These are phyloP conservation scores for Parasteatoda lunata DNA, from an alignment of 2,888 invertebrate genomes.

Conservation along the genomic window DNA sequence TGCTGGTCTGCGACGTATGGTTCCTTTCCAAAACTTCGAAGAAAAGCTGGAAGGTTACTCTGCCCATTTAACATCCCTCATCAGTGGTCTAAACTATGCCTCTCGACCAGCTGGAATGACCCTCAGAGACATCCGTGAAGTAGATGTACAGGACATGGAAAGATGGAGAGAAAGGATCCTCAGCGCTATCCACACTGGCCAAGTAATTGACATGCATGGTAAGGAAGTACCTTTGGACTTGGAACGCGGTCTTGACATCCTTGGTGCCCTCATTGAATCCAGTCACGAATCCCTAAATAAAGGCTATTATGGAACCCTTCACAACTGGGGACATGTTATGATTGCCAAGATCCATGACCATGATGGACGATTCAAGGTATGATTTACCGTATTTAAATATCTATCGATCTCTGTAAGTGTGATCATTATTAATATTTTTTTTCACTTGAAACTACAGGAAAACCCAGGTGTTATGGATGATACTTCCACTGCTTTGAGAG, in stretches of 20 bases:
- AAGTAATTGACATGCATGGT: slow-evolving; percentile 78
- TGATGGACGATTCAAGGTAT: slow-evolving; percentile 83
- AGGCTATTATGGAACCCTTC: slow-evolving; percentile 80
- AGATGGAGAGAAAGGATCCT: slow-evolving; percentile 85
- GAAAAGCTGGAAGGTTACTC: slow-evolving; percentile 69
- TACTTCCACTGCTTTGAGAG: slow-evolving; percentile 88
- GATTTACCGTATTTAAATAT: slow-evolving; percentile 68
- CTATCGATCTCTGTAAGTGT: background rate
- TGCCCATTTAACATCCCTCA: slow-evolving; percentile 68
- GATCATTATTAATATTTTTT: background rate
- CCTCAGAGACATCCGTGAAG: slow-evolving; percentile 46
- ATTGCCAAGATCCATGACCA: slow-evolving; percentile 87
- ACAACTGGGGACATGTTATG: slow-evolving; percentile 87
- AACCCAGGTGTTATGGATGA: slow-evolving; percentile 88
- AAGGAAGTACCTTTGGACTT: slow-evolving; percentile 79
- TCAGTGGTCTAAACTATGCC: slow-evolving; percentile 69
- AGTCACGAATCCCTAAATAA: slow-evolving; percentile 63
- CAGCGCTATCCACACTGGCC: slow-evolving; percentile 82
- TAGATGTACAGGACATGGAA: slow-evolving; percentile 76
- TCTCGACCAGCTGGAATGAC: slow-evolving; percentile 65
- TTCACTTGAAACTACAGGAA: slow-evolving; percentile 78
- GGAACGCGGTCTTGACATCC: slow-evolving; percentile 82
- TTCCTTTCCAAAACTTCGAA: slow-evolving; percentile 74
- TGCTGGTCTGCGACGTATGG: slow-evolving; percentile 78
- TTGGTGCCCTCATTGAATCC: slow-evolving; percentile 87